Evolutionary conservation across 2,113 vertebrate genomes (phyloP).

Genomic region (Pandion haliaetus): DNA sequence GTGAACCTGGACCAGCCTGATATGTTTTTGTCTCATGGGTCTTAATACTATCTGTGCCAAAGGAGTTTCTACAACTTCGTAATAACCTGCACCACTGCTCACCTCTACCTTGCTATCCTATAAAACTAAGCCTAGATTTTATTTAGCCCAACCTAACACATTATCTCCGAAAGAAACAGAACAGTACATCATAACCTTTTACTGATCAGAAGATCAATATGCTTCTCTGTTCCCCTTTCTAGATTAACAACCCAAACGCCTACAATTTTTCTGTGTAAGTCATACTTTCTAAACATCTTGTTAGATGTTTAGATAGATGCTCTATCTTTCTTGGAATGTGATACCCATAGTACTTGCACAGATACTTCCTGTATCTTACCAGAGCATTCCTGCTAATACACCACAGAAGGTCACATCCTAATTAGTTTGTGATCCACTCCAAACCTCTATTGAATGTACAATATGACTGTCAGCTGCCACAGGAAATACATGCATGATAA

Average conservation of each 20-base stretch:
- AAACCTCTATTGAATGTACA: not conserved
- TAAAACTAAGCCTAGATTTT: not conserved
- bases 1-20: not conserved
- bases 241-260: not conserved
- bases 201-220: not conserved
- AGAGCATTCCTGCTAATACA: not conserved
- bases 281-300: not conserved
- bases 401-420: not conserved
- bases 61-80: not conserved
- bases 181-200: not conserved
- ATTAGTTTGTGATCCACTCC: not conserved
- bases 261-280: not conserved
- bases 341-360: not conserved
- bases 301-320: not conserved
- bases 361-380: not conserved
- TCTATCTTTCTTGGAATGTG: not conserved
- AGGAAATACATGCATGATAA: not conserved
- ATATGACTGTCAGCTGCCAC: not conserved
- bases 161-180: not conserved
- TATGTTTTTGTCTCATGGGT: fast-evolving
- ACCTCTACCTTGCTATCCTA: not conserved
- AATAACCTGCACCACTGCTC: not conserved
- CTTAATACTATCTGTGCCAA: not conserved
- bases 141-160: not conserved
- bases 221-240: not conserved